A percentile compares a stretch with the other conserved stretches of the same genome.
These are phyloP conservation scores for Sterrhoptilus dennistouni DNA, from an alignment of 2,113 vertebrate genomes.

Conservation along the genomic window DNA sequence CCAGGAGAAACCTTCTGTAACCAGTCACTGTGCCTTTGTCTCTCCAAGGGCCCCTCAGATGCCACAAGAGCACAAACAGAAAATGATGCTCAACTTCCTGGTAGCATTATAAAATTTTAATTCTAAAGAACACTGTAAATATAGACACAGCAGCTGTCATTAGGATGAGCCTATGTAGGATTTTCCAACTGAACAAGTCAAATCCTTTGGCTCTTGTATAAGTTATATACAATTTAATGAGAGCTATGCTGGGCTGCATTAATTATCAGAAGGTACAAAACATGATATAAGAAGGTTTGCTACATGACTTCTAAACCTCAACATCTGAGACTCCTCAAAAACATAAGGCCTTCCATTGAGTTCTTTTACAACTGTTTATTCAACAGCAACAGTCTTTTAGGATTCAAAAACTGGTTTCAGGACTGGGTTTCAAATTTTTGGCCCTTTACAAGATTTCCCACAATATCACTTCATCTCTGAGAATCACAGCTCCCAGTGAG, in stretches of 20 bases:
- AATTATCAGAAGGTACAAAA: neutral
- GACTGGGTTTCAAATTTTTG: neutral
- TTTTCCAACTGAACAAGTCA: neutral
- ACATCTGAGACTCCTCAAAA: neutral
- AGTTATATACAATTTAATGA: neutral
- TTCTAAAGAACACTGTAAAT: neutral
- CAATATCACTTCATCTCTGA: neutral
- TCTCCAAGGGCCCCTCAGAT: neutral
- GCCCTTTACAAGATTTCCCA: neutral
- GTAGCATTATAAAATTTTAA: neutral
- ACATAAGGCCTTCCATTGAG: neutral
- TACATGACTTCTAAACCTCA: neutral
- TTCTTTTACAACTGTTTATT: neutral
- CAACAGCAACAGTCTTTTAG: neutral
- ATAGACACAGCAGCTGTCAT: neutral
- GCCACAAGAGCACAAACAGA: neutral
- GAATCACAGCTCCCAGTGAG: neutral
- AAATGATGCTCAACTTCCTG: neutral
- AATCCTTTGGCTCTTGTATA: neutral
- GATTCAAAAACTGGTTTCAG: neutral
- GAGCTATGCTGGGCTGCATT: neutral
- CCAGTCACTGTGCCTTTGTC: neutral
- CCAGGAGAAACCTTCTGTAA: neutral
- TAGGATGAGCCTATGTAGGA: neutral
- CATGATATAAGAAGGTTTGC: neutral